Percentiles rank a stretch among this genome's conserved stretches.
These are phyloP conservation scores for Eupithecia subfuscata DNA, from an alignment of 2,888 invertebrate genomes.

Conservation along the genomic window DNA sequence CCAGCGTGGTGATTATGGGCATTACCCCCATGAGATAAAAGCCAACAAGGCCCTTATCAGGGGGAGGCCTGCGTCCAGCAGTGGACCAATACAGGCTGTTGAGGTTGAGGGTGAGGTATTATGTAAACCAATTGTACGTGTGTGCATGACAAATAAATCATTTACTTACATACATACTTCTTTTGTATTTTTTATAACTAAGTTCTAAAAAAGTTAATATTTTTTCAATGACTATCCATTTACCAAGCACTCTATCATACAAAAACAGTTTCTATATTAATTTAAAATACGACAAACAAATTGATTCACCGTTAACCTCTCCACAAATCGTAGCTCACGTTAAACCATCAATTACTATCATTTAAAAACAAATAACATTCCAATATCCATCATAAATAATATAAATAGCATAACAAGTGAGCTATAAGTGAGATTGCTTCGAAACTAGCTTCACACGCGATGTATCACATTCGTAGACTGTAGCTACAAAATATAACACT, in stretches of 20 bases:
- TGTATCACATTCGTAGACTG: conserved; percentile 29
- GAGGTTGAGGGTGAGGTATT: no score
- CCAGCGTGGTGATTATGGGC: no score
- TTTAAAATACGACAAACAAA: conserved; percentile 4
- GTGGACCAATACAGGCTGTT: no score
- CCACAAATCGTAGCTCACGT: conserved; percentile 14
- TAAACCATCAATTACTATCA: conserved; percentile 35
- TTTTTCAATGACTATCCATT: not conserved
- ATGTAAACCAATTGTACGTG: no score
- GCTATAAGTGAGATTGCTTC: conserved; percentile 33
- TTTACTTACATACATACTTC: no score
- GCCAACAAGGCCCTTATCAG: no score
- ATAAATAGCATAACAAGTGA: conserved; percentile 32
- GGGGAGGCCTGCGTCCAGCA: no score
- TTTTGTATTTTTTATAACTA: no score
- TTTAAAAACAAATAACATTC: conserved; percentile 43
- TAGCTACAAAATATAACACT: conserved; percentile 28
- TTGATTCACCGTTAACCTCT: conserved; percentile 16
- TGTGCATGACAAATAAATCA: no score
- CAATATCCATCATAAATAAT: conserved; percentile 35
- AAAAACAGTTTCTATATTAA: conserved; percentile 1
- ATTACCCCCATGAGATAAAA: no score
- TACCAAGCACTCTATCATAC: not conserved
- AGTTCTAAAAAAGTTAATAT: no score
- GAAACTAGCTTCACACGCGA: conserved; percentile 38